phyloP scores from a whole-genome alignment of 1,140 invertebrate genomes.

The Palaemon carinicauda region DNA sequence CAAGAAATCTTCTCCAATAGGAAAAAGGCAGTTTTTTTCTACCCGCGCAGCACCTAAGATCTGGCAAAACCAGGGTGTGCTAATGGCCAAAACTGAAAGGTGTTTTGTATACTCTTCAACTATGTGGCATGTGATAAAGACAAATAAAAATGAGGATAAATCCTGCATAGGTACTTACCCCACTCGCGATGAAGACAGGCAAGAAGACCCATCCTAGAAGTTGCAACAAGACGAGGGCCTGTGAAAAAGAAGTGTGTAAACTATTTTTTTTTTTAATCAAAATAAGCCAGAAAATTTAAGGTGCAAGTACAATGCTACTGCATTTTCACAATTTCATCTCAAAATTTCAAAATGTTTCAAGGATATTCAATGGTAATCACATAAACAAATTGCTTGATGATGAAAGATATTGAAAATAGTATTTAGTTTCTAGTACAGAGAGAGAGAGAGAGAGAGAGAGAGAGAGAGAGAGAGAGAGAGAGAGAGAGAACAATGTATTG shows the following conservation, averaged over 20 bases:
- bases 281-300: too few species aligned
- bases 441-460: neutral
- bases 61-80: neutral
- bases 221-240: slow-evolving; percentile 67
- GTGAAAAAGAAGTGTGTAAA: slow-evolving; percentile 24
- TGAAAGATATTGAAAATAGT: too few species aligned
- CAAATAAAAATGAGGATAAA: neutral
- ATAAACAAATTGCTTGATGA: too few species aligned
- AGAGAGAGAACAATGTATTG: too few species aligned
- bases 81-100: neutral
- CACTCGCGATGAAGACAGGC: slow-evolving; percentile 68
- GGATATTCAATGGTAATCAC: too few species aligned
- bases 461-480: neutral
- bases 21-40: too few species aligned
- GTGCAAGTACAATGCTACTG: too few species aligned
- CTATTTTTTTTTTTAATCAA: too few species aligned
- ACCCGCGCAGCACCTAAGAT: too few species aligned
- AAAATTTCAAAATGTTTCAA: too few species aligned
- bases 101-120: neutral
- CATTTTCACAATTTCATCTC: too few species aligned
- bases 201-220: slow-evolving; percentile 70
- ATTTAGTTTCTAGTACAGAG: neutral
- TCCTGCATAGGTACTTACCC: slow-evolving; percentile 59
- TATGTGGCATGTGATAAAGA: neutral
- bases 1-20: too few species aligned